phyloP scores from a whole-genome alignment of 2,797 vertebrate genomes.

The Halcyon badia region DNA sequence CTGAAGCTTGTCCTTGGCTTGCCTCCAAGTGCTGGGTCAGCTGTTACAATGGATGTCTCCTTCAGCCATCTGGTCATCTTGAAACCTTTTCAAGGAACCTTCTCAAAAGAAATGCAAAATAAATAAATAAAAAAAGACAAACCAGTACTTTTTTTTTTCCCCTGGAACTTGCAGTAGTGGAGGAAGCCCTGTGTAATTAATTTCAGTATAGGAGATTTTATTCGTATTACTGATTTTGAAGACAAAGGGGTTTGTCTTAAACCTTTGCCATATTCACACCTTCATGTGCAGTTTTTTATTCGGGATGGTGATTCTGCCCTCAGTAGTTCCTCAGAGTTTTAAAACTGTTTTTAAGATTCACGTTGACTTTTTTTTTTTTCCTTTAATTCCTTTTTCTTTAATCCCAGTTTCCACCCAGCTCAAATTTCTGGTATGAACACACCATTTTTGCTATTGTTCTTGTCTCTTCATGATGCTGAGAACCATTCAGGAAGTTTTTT shows the following conservation, averaged over 20 bases:
- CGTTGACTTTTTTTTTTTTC: neutral
- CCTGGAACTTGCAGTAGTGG: neutral
- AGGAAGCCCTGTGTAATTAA: neutral
- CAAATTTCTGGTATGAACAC: neutral
- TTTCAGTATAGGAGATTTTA: neutral
- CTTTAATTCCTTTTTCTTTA: neutral
- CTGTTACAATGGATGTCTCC: neutral
- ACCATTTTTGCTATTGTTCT: neutral
- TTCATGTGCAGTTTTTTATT: neutral
- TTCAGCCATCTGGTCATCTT: neutral
- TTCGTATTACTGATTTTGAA: neutral
- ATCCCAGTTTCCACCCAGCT: neutral
- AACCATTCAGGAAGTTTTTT: slow-evolving; percentile 1
- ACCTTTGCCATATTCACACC: neutral
- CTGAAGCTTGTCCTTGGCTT: neutral
- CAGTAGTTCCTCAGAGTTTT: neutral
- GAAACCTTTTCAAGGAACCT: slow-evolving; percentile 3
- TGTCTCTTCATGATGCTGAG: neutral
- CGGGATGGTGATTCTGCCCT: neutral
- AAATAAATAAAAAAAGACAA: neutral
- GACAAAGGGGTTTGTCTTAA: neutral
- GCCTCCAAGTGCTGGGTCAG: neutral
- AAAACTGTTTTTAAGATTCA: neutral
- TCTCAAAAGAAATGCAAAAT: neutral
- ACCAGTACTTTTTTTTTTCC: neutral